phyloP scores from a whole-genome alignment of 2,888 invertebrate genomes.

The Andrena minutula region DNA sequence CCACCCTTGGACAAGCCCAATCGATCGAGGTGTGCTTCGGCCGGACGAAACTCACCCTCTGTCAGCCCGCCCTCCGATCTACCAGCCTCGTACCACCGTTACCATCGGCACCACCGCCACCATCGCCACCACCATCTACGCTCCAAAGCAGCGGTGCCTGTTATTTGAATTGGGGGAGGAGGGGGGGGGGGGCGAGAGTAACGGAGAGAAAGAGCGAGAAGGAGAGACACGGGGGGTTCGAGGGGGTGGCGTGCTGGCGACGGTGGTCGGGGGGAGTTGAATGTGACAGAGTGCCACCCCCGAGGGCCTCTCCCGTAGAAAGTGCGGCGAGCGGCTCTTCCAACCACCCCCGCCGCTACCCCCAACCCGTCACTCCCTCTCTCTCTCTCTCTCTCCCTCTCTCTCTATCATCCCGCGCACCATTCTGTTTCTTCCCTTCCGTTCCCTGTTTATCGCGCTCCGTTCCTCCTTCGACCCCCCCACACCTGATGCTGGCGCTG shows the following conservation, averaged over 20 bases:
- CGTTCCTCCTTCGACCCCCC: constrained; percentile 55
- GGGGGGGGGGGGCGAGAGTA: constrained; percentile 34
- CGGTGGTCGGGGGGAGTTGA: constrained; percentile 80
- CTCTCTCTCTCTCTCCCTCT: constrained; percentile 47
- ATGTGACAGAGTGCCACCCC: constrained; percentile 84
- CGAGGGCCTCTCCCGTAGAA: constrained; percentile 80
- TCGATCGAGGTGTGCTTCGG: constrained; percentile 85
- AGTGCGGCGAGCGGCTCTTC: constrained; percentile 82
- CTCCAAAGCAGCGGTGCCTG: constrained; percentile 80
- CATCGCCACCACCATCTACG: constrained; percentile 59
- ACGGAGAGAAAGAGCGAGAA: not conserved
- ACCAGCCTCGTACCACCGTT: constrained; percentile 60
- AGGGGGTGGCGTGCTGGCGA: constrained; percentile 65
- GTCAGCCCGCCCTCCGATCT: constrained; percentile 73
- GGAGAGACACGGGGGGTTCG: constrained; percentile 39
- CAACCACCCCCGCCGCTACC: constrained; percentile 46
- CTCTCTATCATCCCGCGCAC: constrained; percentile 30
- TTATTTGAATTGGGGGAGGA: constrained; percentile 82
- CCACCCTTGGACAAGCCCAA: constrained; percentile 85
- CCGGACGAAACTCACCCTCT: constrained; percentile 85
- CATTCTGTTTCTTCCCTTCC: constrained; percentile 40
- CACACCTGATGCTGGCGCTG: constrained; percentile 72
- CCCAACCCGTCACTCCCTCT: constrained; percentile 33
- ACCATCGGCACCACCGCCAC: constrained; percentile 65
- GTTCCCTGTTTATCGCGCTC: constrained; percentile 36